Base-by-base conservation (phyloP, 2,797 vertebrate genomes). In the Huso huso region DNA sequence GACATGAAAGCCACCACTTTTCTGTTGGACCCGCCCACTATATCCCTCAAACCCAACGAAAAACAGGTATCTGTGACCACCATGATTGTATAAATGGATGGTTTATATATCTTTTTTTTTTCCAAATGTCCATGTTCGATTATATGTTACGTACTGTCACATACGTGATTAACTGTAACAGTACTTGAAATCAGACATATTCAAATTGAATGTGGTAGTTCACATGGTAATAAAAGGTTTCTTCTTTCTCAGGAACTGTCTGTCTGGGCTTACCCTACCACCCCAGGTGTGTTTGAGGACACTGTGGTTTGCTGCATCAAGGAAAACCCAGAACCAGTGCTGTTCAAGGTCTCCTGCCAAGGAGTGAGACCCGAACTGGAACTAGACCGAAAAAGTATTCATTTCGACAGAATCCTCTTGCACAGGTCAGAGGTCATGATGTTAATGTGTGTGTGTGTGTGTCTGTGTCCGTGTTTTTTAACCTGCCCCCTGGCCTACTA, bases 211-310 rank as follows among this genome's bases (percentile, higher is more conserved):
- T 37, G 37, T 37, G 37, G 37, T 68, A 98, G 96, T 37, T 37
- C 1, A 37, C 23, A 0, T 37, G 23, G 23, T 37, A 37, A 37
- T 5, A 37, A 37, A 37, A 37, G 37, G 3, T 37, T 10, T 55
- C 62, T 72, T 7, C 1, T 55, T 12, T 12, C 1, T 23, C 68
- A 98, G 96, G 75, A 82, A 51, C 77, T 99, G 80, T 88, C 60
- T 0, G 11, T 96, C 12, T 95, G 92, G 92, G 94, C 94, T 0
- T 97, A 92, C 66, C 93, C 93, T 13, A 94, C 90, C 5, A 82
- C 83, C 15, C 62, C 73, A 0, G 92, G 89, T 3, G 64, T 86
- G n/a, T 64, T 92, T 23, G 87, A 93, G 65, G 92, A 95, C 80
- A 86, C 67, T 13, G 66, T 95, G 0, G 62, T 95, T 65, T 94